These are phyloP conservation scores for Perca flavescens DNA, from an alignment of 2,113 vertebrate genomes.

Conservation along the genomic window DNA sequence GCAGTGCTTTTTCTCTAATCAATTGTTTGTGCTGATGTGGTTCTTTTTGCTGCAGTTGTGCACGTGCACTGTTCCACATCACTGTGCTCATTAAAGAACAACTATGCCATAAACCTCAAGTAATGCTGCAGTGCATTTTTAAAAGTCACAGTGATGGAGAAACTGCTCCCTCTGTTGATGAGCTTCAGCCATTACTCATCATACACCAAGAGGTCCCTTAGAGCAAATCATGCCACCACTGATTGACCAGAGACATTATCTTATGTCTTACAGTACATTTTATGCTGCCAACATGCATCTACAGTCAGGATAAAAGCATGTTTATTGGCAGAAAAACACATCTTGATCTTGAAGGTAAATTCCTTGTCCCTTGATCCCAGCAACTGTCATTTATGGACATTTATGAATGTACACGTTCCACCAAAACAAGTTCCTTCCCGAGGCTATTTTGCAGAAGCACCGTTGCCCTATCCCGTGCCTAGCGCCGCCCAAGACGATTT, in stretches of 20 bases:
- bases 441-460: too few relatives aligned
- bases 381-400: background rate
- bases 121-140: constrained; percentile 35
- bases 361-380: background rate
- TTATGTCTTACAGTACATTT: background rate
- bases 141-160: constrained; percentile 19
- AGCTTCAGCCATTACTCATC: constrained; percentile 13
- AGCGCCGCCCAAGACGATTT: too few relatives aligned
- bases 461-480: too few relatives aligned
- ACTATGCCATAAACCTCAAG: constrained; percentile 5
- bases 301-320: background rate
- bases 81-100: constrained; percentile 28
- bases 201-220: background rate
- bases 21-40: constrained; percentile 42
- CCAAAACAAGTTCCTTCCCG: too few relatives aligned
- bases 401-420: background rate
- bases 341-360: background rate
- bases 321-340: background rate
- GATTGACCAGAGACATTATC: background rate
- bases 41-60: constrained; percentile 28
- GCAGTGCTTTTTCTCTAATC: constrained; percentile 45
- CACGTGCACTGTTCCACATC: constrained; percentile 34
- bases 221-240: background rate
- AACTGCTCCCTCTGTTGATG: constrained; percentile 68
- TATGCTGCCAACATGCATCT: too few relatives aligned